Evolutionary conservation across 2,113 vertebrate species (phyloP), one percentile per base, ranked within the genome.

Genomic region (Datnioides undecimradiatus): DNA sequence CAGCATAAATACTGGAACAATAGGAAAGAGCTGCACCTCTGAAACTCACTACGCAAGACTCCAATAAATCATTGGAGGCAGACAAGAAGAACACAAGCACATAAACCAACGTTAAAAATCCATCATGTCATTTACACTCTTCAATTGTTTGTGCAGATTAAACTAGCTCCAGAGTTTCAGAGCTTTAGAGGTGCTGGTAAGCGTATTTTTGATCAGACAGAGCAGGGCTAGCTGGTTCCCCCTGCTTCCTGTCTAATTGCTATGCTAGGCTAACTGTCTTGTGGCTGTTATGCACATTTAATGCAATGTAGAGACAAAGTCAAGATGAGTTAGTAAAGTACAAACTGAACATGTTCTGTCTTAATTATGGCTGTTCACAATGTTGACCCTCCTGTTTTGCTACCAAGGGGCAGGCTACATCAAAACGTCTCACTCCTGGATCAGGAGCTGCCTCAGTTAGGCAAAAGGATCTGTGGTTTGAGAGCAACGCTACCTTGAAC

Each of bases 401-500:
- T 27, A 21, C 2, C 3, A 76, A 93, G 87, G 76, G 45, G 6
- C 58, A 48, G 52, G 67, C 77, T 5, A 29, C 79, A 2, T 78
- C 85, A 21, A 85, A 83, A 62, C 23, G 29, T n/a, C 73, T 27
- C 6, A 73, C 84, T 7, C 60, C 46, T 25, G 77, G 59, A 64
- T 80, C 82, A 7, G 58, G 89, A 66, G 54, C 64, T 0, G 43
- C 64, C 38, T 79, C 80, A 0, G 27, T 49, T 69, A 88, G 80
- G 38, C 88, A 77, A 23, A 88, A 41, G 1, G 87, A 84, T 29
- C 80, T 83, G 82, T 89, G 83, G 87, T 89, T 83, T 52, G 92
- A 94, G 90, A 94, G 92, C 67, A 94, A 90, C 89, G 93, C 95
- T 84, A 92, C 95, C 3, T 92, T 94, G 57, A 94, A 87, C 49